A percentile compares a stretch with the other conserved stretches of the same genome.
Evolutionary conservation across 2,888 invertebrate species (phyloP).

Genomic region (Trilocha varians): DNA sequence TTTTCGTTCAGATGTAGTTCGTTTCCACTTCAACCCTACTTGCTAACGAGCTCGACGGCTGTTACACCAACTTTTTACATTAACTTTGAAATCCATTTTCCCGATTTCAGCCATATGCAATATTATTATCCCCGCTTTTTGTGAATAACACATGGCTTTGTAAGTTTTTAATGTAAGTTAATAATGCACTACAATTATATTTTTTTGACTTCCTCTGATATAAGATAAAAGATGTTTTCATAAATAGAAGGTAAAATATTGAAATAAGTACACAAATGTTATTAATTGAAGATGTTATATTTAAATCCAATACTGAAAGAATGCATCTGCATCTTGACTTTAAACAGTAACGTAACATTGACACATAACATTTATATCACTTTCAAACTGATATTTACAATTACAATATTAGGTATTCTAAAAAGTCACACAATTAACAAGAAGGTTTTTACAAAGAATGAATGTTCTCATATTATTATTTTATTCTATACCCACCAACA

Average conservation of each 20-base stretch:
- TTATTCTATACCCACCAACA: neutral
- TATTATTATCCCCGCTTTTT: constrained; percentile 10
- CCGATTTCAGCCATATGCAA: constrained; percentile 21
- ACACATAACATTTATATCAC: constrained; percentile 45
- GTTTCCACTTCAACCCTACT: constrained; percentile 10
- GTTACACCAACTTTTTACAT: constrained; percentile 24
- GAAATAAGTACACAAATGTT: neutral
- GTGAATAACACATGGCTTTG: neutral
- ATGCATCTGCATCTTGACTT: constrained; percentile 51
- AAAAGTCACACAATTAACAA: too few species aligned
- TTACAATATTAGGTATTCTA: constrained; percentile 21
- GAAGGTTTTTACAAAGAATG: too few species aligned
- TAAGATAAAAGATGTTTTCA: too few species aligned
- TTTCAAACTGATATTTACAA: constrained; percentile 51
- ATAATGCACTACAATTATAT: neutral
- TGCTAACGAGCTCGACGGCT: constrained; percentile 23
- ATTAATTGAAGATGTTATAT: constrained; percentile 48
- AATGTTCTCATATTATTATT: constrained; percentile 21
- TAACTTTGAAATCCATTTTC: constrained; percentile 24
- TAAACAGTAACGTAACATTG: constrained; percentile 37
- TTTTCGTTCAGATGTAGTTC: neutral
- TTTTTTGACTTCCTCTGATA: too few species aligned
- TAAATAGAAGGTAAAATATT: neutral
- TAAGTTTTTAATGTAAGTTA: neutral
- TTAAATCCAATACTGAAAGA: constrained; percentile 64